Evolutionary conservation across 2,113 vertebrate genomes (phyloP).

Genomic region (Parotia lawesii): DNA sequence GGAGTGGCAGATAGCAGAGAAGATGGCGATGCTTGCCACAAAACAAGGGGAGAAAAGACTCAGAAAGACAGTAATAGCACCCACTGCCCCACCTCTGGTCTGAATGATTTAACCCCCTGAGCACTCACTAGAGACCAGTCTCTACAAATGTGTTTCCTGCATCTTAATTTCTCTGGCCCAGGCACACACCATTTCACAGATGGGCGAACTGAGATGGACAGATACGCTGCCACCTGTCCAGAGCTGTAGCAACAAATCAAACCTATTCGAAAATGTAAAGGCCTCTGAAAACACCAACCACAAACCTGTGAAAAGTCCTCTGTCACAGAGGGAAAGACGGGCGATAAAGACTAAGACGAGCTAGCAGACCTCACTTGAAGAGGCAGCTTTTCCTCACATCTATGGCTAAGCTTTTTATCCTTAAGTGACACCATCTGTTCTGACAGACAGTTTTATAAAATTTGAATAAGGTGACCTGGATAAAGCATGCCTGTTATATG

Average conservation of each 20-base stretch:
- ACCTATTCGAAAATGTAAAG: not conserved
- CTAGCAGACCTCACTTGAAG: constrained; percentile 16
- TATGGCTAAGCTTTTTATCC: constrained; percentile 63
- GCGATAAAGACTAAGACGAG: not conserved
- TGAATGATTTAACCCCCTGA: not conserved
- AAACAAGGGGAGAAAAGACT: not conserved
- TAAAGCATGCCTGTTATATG: not conserved
- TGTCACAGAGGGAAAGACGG: not conserved
- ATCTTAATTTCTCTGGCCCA: not conserved
- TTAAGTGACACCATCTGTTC: constrained; percentile 67
- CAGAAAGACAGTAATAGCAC: not conserved
- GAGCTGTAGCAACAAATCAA: not conserved
- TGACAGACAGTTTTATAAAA: constrained; percentile 55
- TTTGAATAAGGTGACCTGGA: constrained; percentile 50
- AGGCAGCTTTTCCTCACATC: constrained; percentile 62
- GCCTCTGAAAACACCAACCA: not conserved
- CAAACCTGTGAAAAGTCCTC: not conserved
- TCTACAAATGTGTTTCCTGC: not conserved
- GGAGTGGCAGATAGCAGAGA: not conserved
- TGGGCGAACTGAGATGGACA: not conserved
- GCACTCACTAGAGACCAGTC: not conserved
- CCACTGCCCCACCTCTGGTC: not conserved
- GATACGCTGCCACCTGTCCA: not conserved
- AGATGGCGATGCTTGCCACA: not conserved
- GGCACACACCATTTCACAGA: not conserved